phyloP scores from a whole-genome alignment of 2,113 vertebrate species.

The Dolichallabes microphthalmus region DNA sequence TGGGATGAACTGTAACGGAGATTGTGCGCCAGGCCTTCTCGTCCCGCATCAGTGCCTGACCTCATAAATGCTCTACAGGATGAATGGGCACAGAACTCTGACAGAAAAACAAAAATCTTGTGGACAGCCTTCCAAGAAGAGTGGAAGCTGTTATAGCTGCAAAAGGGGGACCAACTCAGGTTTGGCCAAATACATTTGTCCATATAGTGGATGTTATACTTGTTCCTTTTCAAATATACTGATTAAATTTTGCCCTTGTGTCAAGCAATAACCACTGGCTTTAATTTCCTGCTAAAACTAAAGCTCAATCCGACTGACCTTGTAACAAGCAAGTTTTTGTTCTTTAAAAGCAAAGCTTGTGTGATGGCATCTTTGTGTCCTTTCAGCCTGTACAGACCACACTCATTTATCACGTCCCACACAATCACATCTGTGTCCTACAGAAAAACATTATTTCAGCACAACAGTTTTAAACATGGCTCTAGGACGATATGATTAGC shows the following conservation, averaged over 20 bases:
- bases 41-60: no score
- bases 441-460: conserved; percentile 26
- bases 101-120: no score
- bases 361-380: conserved; percentile 93
- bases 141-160: no score
- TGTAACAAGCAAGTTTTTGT: conserved; percentile 87
- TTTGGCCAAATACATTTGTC: no score
- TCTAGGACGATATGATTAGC: not conserved
- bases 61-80: no score
- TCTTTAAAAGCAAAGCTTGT: conserved; percentile 82
- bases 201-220: no score
- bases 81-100: no score
- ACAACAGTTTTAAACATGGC: not conserved
- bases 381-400: conserved; percentile 87
- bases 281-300: not conserved
- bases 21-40: no score
- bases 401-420: conserved; percentile 97
- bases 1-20: no score
- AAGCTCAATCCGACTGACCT: conserved; percentile 73
- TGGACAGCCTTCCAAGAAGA: no score
- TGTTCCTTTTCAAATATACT: not conserved
- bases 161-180: no score
- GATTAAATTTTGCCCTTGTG: not conserved
- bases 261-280: not conserved
- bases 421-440: conserved; percentile 95